These are phyloP conservation scores for Zapus hudsonius DNA, from an alignment of 2,113 vertebrate genomes.

Conservation along the genomic window DNA sequence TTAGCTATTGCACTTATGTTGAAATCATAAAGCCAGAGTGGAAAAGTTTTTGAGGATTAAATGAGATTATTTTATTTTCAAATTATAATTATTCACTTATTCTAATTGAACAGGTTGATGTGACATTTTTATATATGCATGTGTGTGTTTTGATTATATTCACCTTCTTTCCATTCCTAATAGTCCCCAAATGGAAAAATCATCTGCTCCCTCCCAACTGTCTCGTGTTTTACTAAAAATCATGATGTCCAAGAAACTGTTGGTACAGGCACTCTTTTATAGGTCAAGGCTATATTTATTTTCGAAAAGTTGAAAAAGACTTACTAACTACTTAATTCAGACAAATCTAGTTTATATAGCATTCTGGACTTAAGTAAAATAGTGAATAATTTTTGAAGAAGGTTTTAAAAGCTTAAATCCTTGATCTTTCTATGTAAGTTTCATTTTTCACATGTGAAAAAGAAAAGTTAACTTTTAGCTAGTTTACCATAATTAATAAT, in stretches of 20 bases:
- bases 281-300: constrained; percentile 53
- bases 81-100: not conserved
- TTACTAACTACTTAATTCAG: constrained; percentile 47
- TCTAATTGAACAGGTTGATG: not conserved
- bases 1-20: constrained; percentile 36
- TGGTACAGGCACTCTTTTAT: constrained; percentile 48
- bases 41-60: constrained; percentile 2
- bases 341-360: constrained; percentile 50
- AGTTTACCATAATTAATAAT: constrained; percentile 47
- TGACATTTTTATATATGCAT: not conserved
- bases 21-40: constrained; percentile 51
- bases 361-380: constrained; percentile 31
- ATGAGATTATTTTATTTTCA: not conserved
- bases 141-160: not conserved
- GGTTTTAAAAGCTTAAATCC: not conserved
- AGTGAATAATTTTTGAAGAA: constrained; percentile 53
- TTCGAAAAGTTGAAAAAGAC: constrained; percentile 44
- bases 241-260: constrained; percentile 49
- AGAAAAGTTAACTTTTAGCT: constrained; percentile 43
- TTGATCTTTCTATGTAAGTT: constrained; percentile 26
- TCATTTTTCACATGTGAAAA: not conserved
- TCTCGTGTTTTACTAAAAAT: constrained; percentile 37
- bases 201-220: constrained; percentile 1
- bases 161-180: not conserved
- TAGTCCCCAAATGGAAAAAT: not conserved